Evolutionary conservation across 2,113 vertebrate species (phyloP).

Genomic region (Struthidea cinerea): DNA sequence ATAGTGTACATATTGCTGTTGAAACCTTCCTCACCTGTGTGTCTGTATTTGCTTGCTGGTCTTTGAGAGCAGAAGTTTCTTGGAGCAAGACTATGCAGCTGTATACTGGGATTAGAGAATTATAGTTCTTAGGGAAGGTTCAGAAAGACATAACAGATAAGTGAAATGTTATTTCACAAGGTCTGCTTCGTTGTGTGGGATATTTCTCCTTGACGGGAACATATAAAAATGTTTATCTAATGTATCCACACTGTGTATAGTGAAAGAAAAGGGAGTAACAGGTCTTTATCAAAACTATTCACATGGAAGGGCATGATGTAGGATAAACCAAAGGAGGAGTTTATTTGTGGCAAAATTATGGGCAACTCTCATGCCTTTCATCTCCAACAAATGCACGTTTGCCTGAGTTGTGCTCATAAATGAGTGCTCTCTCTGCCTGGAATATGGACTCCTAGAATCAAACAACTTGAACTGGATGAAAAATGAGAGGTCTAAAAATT

Average conservation of each 20-base stretch:
- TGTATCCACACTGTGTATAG: constrained; percentile 47
- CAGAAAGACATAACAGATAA: constrained; percentile 44
- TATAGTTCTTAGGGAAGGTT: background rate
- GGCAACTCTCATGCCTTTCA: constrained; percentile 14
- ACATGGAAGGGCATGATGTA: background rate
- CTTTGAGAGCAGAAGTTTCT: background rate
- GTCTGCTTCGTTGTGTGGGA: constrained; percentile 26
- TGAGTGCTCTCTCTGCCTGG: background rate
- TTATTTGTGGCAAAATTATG: constrained; percentile 58
- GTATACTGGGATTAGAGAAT: background rate
- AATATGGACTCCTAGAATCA: constrained; percentile 33
- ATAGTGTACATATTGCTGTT: background rate
- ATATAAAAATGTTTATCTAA: constrained; percentile 61
- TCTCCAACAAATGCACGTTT: background rate
- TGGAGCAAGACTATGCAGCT: background rate
- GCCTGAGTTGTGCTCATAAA: background rate
- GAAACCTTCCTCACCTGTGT: background rate
- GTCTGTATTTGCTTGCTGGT: background rate
- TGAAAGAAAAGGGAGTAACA: constrained; percentile 54
- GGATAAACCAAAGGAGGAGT: constrained; percentile 31
- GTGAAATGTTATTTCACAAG: constrained; percentile 56
- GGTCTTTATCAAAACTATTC: constrained; percentile 61
- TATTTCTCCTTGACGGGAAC: constrained; percentile 56
- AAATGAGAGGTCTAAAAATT: constrained; percentile 15
- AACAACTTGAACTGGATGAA: constrained; percentile 31